Evolutionary conservation across 92 coral and sea anemone genomes (phyloP).

Genomic region (Desmophyllum pertusum): DNA sequence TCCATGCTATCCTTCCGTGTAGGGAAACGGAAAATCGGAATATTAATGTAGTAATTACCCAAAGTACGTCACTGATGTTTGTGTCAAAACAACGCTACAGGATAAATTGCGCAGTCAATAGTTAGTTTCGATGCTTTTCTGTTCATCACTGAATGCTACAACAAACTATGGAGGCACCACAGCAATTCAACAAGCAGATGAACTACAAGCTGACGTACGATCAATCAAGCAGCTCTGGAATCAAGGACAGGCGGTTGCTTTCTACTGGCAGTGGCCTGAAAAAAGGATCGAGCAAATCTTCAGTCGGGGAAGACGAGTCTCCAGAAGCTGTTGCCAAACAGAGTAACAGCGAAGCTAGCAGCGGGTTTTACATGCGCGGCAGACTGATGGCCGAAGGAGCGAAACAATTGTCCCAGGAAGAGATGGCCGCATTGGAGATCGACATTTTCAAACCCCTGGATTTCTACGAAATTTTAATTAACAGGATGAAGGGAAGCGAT

Average conservation of each 20-base stretch:
- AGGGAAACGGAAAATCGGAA: too few species aligned
- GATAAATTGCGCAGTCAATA: neutral
- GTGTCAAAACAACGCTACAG: neutral
- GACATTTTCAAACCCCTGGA: too few species aligned
- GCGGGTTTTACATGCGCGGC: neutral
- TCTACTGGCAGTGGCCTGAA: too few species aligned
- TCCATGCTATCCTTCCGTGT: too few species aligned
- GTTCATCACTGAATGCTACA: neutral
- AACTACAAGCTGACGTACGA: neutral
- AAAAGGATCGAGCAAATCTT: too few species aligned
- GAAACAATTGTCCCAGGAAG: too few species aligned
- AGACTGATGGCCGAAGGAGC: neutral
- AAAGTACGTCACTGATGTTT: neutral
- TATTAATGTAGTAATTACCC: neutral
- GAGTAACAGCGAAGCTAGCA: neutral
- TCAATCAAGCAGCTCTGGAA: too few species aligned
- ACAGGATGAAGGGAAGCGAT: neutral
- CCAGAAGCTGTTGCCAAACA: too few species aligned
- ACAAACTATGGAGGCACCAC: neutral
- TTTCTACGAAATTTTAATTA: neutral
- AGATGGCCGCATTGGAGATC: too few species aligned
- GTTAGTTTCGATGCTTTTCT: neutral
- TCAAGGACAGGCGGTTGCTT: too few species aligned
- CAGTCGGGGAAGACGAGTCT: too few species aligned
- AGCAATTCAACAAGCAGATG: neutral